Base-by-base conservation (phyloP, 1,140 invertebrate genomes). In the Hyposmocoma kahamanoa region DNA sequence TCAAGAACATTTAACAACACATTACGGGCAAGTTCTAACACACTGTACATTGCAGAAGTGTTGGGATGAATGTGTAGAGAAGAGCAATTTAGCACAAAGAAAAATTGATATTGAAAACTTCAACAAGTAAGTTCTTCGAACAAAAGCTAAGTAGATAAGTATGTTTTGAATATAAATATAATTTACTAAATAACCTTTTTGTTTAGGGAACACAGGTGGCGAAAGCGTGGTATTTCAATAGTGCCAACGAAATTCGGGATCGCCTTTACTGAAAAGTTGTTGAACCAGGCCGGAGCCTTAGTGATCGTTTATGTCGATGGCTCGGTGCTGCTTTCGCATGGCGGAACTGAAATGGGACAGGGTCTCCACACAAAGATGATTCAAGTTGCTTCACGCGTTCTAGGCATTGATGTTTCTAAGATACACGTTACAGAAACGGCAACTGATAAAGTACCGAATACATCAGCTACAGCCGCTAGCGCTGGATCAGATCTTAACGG, bases 301-400 rank as follows among this genome's bases (percentile, higher is more conserved):
- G 88, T 98, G n/a, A 90, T 96, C 17, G 89, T 98, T 17, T 98
- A 98, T 68, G 88, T 83, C 0, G 97, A 99, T 87, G 97, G 97
- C 0, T 97, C 96, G 0, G 95, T 98, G 3, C 87, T 98, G 1
- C 65, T 99, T n/a, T 91, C 91, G 20, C 96, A 98, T 74, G 95
- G 95, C 32, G 97, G 97, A 13, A 93, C 93, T 13, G 97, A 99
- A 89, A 98, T 98, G 93, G 97, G 97, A 0, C 97, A 98, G 87
- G 97, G 97, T 1, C 82, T 98, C 0, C 94, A 98, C 67, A 98
- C 96, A 0, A 98, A 98, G 87, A 96, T 97, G 92, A 93, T 97
- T 50, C 96, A 98, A 89, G 91, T 95, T 22, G 93, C 93, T 0
- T 93, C 93, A 38, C 87, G 92, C 56, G 89, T 89, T 2, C 84